phyloP scores from a whole-genome alignment of 2,888 invertebrate genomes.

The Leucophora obtusa region DNA sequence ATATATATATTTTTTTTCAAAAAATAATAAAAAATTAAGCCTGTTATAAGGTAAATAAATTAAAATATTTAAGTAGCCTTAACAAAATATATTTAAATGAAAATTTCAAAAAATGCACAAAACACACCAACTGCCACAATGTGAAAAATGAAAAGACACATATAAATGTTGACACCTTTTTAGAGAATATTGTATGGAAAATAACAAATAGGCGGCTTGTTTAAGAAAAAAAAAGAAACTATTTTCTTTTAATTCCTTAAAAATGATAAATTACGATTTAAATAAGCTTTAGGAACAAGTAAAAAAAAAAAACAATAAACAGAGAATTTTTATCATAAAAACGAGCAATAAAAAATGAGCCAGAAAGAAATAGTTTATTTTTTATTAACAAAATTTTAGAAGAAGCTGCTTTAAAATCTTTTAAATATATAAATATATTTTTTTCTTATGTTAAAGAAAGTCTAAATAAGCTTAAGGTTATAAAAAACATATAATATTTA shows the following conservation, averaged over 20 bases:
- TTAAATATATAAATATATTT: slow-evolving; percentile 15
- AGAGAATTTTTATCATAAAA: slow-evolving; percentile 14
- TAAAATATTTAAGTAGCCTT: slow-evolving; percentile 60
- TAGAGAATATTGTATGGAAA: slow-evolving; percentile 10
- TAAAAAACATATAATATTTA: slow-evolving; percentile 39
- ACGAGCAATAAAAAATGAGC: slow-evolving; percentile 39
- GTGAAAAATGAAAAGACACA: slow-evolving; percentile 8
- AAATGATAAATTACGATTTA: slow-evolving; percentile 69
- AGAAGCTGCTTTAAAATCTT: not conserved
- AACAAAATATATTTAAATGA: slow-evolving; percentile 26
- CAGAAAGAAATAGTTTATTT: not conserved
- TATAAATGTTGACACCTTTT: slow-evolving; percentile 63
- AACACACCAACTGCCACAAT: slow-evolving; percentile 4
- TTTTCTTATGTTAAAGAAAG: slow-evolving; percentile 26
- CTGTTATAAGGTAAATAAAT: slow-evolving; percentile 62
- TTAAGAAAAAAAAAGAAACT: slow-evolving; percentile 33
- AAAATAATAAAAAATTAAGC: slow-evolving; percentile 54
- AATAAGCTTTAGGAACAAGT: slow-evolving; percentile 65
- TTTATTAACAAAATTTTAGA: not conserved
- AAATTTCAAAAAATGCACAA: slow-evolving; percentile 6
- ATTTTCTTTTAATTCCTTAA: slow-evolving; percentile 56
- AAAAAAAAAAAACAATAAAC: slow-evolving; percentile 9
- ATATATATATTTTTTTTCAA: slow-evolving; percentile 20
- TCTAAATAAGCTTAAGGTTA: slow-evolving; percentile 43
- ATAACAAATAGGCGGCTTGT: slow-evolving; percentile 6